Conservation (phyloP, 2,113 vertebrate genomes). For the Anguilla rostrata region DNA sequence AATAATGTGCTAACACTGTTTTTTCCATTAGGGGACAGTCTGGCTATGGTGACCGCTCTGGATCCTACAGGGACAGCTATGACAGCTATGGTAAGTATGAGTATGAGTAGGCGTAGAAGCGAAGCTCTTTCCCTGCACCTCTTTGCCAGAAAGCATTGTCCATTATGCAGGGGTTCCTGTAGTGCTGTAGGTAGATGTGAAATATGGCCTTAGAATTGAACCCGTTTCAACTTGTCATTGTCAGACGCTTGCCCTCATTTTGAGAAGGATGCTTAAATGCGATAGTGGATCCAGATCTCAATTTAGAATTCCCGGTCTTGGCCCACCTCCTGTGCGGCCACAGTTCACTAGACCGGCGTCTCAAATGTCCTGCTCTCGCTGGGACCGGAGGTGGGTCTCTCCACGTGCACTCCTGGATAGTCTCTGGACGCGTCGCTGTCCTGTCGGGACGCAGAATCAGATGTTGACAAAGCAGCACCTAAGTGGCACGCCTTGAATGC, state of each 20-base stretch:
- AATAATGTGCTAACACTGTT: neutral
- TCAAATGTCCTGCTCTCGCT: neutral
- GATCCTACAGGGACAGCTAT: conserved; percentile 90
- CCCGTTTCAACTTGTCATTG: neutral
- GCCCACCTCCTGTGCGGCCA: neutral
- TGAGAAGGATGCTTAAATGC: neutral
- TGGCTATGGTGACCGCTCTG: conserved; percentile 80
- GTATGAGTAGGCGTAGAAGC: conserved; percentile 46
- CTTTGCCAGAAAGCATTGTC: neutral
- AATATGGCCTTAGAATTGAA: neutral
- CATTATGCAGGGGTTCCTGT: neutral
- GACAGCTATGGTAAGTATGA: conserved; percentile 91
- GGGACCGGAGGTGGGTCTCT: neutral
- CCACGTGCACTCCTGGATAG: conserved; percentile 1
- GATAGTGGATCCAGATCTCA: neutral
- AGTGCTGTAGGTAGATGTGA: too few species aligned
- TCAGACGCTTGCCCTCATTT: neutral
- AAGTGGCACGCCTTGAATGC: conserved; percentile 3
- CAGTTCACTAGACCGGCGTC: neutral
- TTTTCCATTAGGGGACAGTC: conserved; percentile 77
- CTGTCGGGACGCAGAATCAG: conserved; percentile 72
- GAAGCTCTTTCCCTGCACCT: neutral
- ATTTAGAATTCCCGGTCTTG: neutral
- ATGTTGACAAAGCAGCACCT: conserved; percentile 65
- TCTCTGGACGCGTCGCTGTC: conserved; percentile 76